phyloP scores from a whole-genome alignment of 2,888 invertebrate genomes.

The Ptilodon capucinus region DNA sequence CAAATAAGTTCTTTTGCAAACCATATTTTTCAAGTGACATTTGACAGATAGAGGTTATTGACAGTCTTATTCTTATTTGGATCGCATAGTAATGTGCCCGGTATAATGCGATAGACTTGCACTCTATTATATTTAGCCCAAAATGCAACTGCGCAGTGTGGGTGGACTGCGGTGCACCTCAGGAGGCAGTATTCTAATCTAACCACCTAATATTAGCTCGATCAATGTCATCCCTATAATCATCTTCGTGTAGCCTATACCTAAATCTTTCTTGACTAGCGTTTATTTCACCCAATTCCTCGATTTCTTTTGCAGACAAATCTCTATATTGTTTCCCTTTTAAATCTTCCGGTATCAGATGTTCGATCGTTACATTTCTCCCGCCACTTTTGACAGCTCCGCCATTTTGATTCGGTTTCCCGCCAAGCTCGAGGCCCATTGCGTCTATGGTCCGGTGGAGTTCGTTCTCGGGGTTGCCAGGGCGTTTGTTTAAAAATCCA shows the following conservation, averaged over 20 bases:
- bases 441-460: constrained; percentile 62
- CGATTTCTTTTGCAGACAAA: constrained; percentile 52
- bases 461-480: constrained; percentile 60
- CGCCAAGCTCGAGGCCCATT: constrained; percentile 57
- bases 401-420: constrained; percentile 22
- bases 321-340: constrained; percentile 66
- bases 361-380: constrained; percentile 11
- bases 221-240: constrained; percentile 57
- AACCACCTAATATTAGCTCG: constrained; percentile 58
- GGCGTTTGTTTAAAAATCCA: constrained; percentile 62
- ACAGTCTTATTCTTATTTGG: no score
- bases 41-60: no score
- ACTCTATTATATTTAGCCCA: no score
- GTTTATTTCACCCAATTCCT: constrained; percentile 61
- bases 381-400: constrained; percentile 15
- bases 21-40: no score
- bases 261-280: constrained; percentile 66
- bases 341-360: constrained; percentile 45
- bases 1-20: no score
- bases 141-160: no score
- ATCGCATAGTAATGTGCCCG: no score
- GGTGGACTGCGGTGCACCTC: no score
- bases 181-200: constrained; percentile 37
- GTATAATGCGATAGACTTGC: no score
- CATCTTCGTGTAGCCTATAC: constrained; percentile 56